phyloP scores from a whole-genome alignment of 2,797 vertebrate species.

The Esox masquinongy region DNA sequence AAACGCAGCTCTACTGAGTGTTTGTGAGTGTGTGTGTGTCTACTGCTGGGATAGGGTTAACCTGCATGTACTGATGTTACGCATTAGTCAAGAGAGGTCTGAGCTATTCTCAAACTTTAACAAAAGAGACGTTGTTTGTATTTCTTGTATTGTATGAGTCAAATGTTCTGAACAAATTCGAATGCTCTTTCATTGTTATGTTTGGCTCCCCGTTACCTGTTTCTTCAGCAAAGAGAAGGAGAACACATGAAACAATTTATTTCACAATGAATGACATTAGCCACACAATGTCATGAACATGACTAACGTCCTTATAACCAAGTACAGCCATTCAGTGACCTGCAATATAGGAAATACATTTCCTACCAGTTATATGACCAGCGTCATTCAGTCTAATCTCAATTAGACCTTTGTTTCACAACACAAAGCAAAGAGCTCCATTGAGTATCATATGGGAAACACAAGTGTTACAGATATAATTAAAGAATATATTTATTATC shows the following conservation, averaged over 20 bases:
- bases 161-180: background rate
- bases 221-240: background rate
- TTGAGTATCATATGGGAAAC: background rate
- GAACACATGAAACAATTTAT: background rate
- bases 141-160: background rate
- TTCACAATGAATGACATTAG: background rate
- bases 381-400: background rate
- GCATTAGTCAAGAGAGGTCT: background rate
- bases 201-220: background rate
- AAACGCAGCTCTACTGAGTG: background rate
- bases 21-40: background rate
- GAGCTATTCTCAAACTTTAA: background rate
- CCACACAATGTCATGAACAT: background rate
- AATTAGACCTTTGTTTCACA: background rate
- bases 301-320: background rate
- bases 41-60: background rate
- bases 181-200: background rate
- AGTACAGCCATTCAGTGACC: background rate
- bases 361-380: background rate
- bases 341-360: background rate
- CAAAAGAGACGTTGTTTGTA: background rate
- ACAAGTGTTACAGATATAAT: too few species aligned
- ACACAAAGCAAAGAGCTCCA: background rate
- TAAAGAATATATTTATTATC: too few species aligned
- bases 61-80: background rate